Percentiles rank a stretch among this genome's conserved stretches.
phyloP scores from a whole-genome alignment of 2,797 vertebrate species.

The Eidolon dupreanum region DNA sequence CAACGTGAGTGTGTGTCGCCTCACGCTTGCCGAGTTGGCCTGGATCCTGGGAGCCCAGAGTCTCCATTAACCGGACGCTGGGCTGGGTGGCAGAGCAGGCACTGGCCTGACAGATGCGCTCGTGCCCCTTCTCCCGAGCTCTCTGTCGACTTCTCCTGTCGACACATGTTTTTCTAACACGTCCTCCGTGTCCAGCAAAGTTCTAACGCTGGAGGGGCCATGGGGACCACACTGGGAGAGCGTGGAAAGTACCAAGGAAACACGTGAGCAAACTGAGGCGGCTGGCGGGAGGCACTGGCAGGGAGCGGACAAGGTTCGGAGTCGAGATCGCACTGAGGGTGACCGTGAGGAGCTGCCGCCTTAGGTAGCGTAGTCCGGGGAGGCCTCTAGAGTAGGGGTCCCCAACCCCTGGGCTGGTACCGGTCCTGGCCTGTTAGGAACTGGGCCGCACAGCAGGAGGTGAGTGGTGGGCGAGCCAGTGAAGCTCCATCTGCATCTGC shows the following conservation, averaged over 20 bases:
- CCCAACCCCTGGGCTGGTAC: too few species aligned
- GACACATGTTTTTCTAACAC: not conserved
- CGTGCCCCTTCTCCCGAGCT: too few species aligned
- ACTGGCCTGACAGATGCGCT: accelerated
- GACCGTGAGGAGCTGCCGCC: accelerated
- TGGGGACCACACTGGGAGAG: accelerated
- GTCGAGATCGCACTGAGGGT: not conserved
- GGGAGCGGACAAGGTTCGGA: not conserved
- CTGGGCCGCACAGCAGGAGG: too few species aligned
- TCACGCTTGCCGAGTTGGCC: not conserved
- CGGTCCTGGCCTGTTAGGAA: too few species aligned
- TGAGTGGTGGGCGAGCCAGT: too few species aligned
- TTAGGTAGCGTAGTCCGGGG: not conserved
- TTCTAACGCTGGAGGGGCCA: not conserved
- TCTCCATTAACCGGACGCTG: not conserved
- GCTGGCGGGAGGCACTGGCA: accelerated
- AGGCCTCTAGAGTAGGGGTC: too few species aligned
- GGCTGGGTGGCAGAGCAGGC: accelerated
- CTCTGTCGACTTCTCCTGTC: not conserved
- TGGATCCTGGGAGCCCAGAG: too few species aligned
- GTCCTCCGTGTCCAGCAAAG: not conserved
- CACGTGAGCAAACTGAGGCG: not conserved
- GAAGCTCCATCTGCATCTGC: too few species aligned
- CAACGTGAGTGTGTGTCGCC: accelerated
- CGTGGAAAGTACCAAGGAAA: not conserved